These are phyloP conservation scores for Neotragus pygmaeus DNA, from an alignment of 2,113 vertebrate species.

Conservation along the genomic window DNA sequence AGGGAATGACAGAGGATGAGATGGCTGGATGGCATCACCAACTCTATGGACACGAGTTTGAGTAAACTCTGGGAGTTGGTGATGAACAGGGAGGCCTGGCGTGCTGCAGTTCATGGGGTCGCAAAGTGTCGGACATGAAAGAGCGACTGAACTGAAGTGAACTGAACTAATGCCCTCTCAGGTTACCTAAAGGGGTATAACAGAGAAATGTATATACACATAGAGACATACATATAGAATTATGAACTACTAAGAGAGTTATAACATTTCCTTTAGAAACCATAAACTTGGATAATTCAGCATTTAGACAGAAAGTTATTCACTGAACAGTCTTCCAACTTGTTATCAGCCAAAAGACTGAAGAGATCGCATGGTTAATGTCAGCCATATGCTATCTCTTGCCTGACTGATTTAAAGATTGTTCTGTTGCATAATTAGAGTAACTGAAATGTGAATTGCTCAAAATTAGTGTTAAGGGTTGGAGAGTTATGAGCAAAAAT, in stretches of 20 bases:
- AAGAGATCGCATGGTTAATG: constrained; percentile 7
- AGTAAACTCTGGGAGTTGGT: too few relatives aligned
- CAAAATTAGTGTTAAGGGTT: constrained; percentile 28
- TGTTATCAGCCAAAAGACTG: constrained; percentile 38
- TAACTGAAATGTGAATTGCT: background rate
- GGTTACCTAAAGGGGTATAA: background rate
- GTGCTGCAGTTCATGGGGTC: too few relatives aligned
- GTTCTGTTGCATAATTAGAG: constrained; percentile 36
- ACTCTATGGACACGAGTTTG: too few relatives aligned
- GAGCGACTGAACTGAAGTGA: too few relatives aligned
- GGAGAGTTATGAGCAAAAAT: background rate
- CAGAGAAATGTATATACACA: background rate
- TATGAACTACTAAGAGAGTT: background rate
- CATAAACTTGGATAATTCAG: constrained; percentile 35
- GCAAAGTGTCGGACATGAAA: accelerated
- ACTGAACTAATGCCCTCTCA: background rate
- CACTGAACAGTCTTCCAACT: constrained; percentile 19
- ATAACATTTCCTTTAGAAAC: background rate
- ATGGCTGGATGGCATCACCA: too few relatives aligned
- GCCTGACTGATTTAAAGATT: constrained; percentile 47
- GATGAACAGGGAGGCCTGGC: too few relatives aligned
- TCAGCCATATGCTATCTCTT: constrained; percentile 45
- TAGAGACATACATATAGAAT: background rate
- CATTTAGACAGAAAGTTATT: constrained; percentile 44
- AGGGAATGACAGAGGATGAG: too few relatives aligned